A percentile compares a stretch with the other conserved stretches of the same genome.
phyloP scores from a whole-genome alignment of 2,797 vertebrate genomes.

The Myripristis jacobus region DNA sequence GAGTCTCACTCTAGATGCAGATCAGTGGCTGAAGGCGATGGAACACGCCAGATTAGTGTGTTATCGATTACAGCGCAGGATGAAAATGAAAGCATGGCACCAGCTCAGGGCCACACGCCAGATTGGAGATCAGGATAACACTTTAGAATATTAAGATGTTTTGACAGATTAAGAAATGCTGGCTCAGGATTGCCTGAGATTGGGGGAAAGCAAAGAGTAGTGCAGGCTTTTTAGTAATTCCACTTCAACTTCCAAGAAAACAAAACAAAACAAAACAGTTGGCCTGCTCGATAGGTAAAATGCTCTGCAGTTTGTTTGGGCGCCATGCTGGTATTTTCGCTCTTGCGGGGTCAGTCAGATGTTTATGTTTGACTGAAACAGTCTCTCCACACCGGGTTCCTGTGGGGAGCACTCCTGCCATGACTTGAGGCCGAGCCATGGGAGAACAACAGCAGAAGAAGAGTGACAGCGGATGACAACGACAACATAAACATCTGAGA shows the following conservation, averaged over 20 bases:
- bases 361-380: slow-evolving; percentile 78
- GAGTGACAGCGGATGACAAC: slow-evolving; percentile 58
- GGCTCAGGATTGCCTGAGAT: slow-evolving; percentile 37
- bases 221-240: slow-evolving; percentile 16
- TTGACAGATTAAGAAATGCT: slow-evolving; percentile 14
- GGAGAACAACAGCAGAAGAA: slow-evolving; percentile 62
- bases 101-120: slow-evolving; percentile 35
- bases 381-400: slow-evolving; percentile 71
- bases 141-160: slow-evolving; percentile 10
- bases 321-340: slow-evolving; percentile 85
- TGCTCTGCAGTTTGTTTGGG: slow-evolving; percentile 50
- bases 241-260: neutral
- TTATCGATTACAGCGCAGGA: slow-evolving; percentile 63
- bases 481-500: slow-evolving; percentile 87
- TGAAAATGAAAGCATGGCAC: slow-evolving; percentile 72
- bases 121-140: slow-evolving; percentile 42
- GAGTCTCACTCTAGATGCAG: slow-evolving; percentile 70
- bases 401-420: slow-evolving; percentile 69
- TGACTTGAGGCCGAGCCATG: slow-evolving; percentile 65
- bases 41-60: slow-evolving; percentile 68
- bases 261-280: neutral
- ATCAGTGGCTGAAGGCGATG: slow-evolving; percentile 69
- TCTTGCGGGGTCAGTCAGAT: slow-evolving; percentile 81
- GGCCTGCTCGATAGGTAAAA: neutral
- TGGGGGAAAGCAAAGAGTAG: neutral